Percentiles rank a stretch among this genome's conserved stretches.
Evolutionary conservation across 2,797 vertebrate genomes (phyloP).

Genomic region (Salarias fasciatus): DNA sequence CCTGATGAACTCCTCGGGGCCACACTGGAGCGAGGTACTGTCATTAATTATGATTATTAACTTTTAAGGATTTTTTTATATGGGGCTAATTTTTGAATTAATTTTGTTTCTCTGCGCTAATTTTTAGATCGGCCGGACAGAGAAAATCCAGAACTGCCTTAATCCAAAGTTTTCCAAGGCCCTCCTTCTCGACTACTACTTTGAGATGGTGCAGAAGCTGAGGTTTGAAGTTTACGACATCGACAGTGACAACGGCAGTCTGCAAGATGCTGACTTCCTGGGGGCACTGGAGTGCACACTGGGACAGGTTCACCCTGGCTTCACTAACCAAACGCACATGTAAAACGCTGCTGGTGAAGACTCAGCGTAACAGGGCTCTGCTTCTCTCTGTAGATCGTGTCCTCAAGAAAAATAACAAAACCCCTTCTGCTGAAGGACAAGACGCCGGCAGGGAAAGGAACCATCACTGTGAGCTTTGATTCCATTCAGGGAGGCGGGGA

Average conservation of each 20-base stretch:
- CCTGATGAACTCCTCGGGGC: slow-evolving; percentile 78
- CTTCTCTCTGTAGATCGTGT: slow-evolving; percentile 87
- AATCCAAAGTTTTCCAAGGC: slow-evolving; percentile 90
- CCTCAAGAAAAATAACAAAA: slow-evolving; percentile 87
- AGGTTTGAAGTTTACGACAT: slow-evolving; percentile 93
- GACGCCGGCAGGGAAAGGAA: slow-evolving; percentile 90
- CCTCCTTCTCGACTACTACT: slow-evolving; percentile 93
- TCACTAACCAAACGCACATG: too few relatives aligned
- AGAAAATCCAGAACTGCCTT: slow-evolving; percentile 90
- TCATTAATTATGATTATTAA: too few relatives aligned
- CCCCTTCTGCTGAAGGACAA: slow-evolving; percentile 90
- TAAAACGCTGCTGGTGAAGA: too few relatives aligned
- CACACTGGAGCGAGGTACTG: slow-evolving; percentile 92
- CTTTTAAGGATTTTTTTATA: too few relatives aligned
- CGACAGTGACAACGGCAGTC: slow-evolving; percentile 86
- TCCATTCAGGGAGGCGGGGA: not conserved
- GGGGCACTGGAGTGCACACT: slow-evolving; percentile 92
- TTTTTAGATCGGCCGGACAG: slow-evolving; percentile 90
- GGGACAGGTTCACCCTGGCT: slow-evolving; percentile 76
- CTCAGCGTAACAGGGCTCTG: too few relatives aligned
- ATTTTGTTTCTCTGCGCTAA: too few relatives aligned
- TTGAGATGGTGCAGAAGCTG: slow-evolving; percentile 95
- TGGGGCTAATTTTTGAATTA: too few relatives aligned
- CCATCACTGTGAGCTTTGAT: slow-evolving; percentile 85
- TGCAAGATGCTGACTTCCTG: slow-evolving; percentile 92